These are phyloP conservation scores for Heliangelus exortis DNA, from an alignment of 2,797 vertebrate genomes.

Conservation along the genomic window DNA sequence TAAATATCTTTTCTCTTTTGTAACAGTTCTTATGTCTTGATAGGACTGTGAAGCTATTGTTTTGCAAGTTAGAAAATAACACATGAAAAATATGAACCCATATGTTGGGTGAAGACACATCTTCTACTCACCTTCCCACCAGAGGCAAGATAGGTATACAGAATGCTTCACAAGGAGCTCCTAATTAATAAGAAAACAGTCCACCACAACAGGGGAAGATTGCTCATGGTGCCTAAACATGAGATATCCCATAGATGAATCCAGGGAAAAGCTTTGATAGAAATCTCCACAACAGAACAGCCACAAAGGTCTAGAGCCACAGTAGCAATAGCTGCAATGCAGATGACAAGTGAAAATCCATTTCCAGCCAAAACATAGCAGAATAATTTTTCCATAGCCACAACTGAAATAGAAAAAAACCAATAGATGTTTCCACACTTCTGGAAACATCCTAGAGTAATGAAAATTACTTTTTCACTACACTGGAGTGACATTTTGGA, in stretches of 20 bases:
- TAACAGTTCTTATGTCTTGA: background rate
- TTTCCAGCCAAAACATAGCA: background rate
- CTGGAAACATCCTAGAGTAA: background rate
- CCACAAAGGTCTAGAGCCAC: background rate
- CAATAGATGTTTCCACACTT: too few relatives aligned
- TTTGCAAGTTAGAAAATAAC: slow-evolving; percentile 42
- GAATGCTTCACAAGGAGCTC: background rate
- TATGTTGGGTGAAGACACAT: background rate
- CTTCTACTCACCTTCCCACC: background rate
- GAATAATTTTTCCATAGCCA: background rate
- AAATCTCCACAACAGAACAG: rapidly evolving
- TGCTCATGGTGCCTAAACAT: background rate
- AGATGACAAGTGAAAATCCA: background rate
- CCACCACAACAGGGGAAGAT: background rate
- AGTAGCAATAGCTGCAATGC: background rate
- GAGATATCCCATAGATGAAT: background rate
- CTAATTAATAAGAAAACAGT: background rate
- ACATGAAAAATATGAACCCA: slow-evolving; percentile 37
- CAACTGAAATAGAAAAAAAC: background rate
- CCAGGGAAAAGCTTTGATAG: background rate
- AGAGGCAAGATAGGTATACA: background rate
- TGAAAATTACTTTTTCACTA: background rate
- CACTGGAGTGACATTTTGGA: too few relatives aligned
- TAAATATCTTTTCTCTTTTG: slow-evolving; percentile 1
- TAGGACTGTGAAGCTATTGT: background rate